Evolutionary conservation across 2,797 vertebrate genomes (phyloP).

Genomic region (Lophura swinhoii): DNA sequence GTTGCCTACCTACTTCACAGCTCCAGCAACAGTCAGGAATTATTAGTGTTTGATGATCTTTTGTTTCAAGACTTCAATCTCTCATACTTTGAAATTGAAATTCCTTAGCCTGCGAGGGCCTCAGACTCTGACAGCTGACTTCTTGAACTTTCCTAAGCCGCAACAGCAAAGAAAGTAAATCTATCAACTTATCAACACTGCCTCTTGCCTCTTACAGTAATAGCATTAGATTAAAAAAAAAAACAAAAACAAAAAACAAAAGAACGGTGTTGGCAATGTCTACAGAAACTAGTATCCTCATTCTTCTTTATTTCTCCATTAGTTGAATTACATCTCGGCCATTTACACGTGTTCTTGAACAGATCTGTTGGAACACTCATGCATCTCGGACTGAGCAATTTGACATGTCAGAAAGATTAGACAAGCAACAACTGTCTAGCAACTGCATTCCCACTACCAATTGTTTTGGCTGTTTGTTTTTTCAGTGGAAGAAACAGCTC

Average conservation of each 20-base stretch:
- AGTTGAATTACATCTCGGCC: slow-evolving; percentile 37
- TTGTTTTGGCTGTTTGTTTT: neutral
- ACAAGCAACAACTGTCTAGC: neutral
- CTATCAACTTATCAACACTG: slow-evolving; percentile 32
- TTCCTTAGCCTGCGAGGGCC: slow-evolving; percentile 71
- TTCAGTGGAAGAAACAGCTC: neutral
- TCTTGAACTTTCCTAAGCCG: slow-evolving; percentile 75
- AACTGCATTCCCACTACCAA: neutral
- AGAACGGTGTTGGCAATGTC: neutral
- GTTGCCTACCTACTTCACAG: slow-evolving; percentile 20
- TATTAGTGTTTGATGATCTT: slow-evolving; percentile 76
- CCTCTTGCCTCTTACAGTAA: slow-evolving; percentile 12
- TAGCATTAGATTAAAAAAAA: neutral
- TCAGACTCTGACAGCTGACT: slow-evolving; percentile 70
- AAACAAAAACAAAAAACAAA: neutral
- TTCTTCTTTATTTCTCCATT: neutral
- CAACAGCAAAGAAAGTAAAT: slow-evolving; percentile 67
- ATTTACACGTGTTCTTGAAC: neutral
- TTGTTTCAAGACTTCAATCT: slow-evolving; percentile 76
- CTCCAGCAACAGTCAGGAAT: slow-evolving; percentile 59
- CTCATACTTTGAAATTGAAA: slow-evolving; percentile 81
- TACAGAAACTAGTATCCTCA: neutral
- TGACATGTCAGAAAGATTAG: slow-evolving; percentile 13
- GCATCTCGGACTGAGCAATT: neutral
- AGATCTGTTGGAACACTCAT: neutral